Evolutionary conservation across 2,113 vertebrate genomes (phyloP), one percentile per base, ranked within the genome.

Genomic region (Argyrosomus japonicus): DNA sequence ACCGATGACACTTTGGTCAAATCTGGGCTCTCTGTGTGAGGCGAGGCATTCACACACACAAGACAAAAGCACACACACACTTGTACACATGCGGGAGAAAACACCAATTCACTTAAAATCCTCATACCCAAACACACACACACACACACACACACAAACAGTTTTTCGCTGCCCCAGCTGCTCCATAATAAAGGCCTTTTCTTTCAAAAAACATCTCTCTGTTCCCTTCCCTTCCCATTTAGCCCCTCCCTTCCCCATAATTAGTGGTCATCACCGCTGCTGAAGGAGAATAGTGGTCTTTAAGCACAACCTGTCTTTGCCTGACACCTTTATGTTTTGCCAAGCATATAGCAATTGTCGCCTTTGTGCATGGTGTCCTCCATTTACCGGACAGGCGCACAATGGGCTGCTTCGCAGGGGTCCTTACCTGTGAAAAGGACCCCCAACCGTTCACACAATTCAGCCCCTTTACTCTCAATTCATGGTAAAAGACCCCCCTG

Each of bases 401-500:
- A 96, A 96, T 94, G 83, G 89, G 78, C 60, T 6, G 79, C 90
- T 87, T 87, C 17, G 81, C 91, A 88, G 92, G 94, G 94, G 94
- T 94, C 88, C 88, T 94, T 95, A 95, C 95, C 94, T 95, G 95
- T 95, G 93, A 95, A 95, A 95, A 86, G 94, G 91, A 93, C 89
- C 93, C 93, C 92, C 92, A 83, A 92, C 87, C 84, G 90, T 81
- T 91, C 86, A 83, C 82, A 88, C 88, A 89, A 84, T 91, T 83
- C 90, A 86, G 80, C 87, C 84, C 85, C 81, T 90, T 91, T 93
- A 89, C 87, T 91, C 93, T 91, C 89, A 87, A 84, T 91, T 89
- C 89, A 87, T 79, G 83, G 86, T 88, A 84, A 90, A 91, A 89
- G 81, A 87, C 87, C 81, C 86, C 86, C 89, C 81, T 67, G 81